Evolutionary conservation across 2,113 vertebrate genomes (phyloP).

Genomic region (Cephalopholis sonnerati): DNA sequence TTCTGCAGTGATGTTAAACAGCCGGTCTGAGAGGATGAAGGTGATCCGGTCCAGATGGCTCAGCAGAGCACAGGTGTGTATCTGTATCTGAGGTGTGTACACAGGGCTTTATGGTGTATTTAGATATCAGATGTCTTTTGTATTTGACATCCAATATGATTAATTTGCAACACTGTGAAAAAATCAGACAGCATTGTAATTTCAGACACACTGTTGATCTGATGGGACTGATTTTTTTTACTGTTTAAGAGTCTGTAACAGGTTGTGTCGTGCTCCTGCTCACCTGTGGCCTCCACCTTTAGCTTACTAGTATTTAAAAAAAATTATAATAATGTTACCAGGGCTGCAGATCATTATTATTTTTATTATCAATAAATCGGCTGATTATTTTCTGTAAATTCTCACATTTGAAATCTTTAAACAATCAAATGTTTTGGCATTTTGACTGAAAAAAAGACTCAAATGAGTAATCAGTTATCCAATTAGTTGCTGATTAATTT

Average conservation of each 20-base stretch:
- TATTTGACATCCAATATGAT: conserved; percentile 17
- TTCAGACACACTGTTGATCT: conserved; percentile 38
- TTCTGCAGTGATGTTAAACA: conserved; percentile 21
- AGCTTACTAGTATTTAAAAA: no score
- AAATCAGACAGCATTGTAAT: conserved; percentile 35
- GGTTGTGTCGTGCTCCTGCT: neutral
- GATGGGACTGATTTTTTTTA: conserved; percentile 33
- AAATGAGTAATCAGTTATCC: no score
- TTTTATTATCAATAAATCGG: no score
- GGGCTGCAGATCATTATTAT: no score
- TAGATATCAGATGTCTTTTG: conserved; percentile 21
- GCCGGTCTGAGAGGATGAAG: conserved; percentile 41
- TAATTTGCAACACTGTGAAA: conserved; percentile 47
- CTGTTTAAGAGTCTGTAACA: neutral
- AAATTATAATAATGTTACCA: no score
- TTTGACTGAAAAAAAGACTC: no score
- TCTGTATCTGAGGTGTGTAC: conserved; percentile 10
- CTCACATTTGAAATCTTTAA: no score
- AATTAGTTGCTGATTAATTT: no score
- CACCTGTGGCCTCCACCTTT: neutral
- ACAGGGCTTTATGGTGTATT: neutral
- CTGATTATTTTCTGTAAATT: no score
- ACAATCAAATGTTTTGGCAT: no score
- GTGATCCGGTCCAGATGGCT: conserved; percentile 59
- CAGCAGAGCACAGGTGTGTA: neutral